Conservation (phyloP, 2,113 vertebrate genomes). For the Chloebia gouldiae region DNA sequence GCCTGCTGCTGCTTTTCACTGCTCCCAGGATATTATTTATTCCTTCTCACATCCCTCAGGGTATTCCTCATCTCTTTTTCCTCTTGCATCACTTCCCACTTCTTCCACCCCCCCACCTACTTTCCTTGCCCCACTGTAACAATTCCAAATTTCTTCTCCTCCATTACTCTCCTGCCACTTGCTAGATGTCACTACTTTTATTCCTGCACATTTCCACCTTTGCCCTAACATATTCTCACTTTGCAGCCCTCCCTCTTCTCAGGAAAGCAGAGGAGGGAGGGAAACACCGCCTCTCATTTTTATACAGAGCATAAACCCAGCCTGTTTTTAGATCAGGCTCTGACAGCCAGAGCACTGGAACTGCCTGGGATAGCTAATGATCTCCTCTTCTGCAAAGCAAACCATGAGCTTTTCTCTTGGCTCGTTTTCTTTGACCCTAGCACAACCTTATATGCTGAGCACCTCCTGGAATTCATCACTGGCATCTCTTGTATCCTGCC, state of each 20-base stretch:
- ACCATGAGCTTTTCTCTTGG: conserved; percentile 8
- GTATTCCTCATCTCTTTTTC: not conserved
- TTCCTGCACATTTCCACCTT: not conserved
- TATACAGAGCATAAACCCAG: not conserved
- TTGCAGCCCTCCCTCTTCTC: not conserved
- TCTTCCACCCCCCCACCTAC: not conserved
- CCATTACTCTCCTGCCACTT: not conserved
- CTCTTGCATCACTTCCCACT: not conserved
- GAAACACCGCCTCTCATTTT: not conserved
- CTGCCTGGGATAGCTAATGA: conserved; percentile 37
- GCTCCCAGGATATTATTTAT: not conserved
- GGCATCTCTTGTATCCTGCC: not conserved
- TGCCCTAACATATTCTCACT: not conserved
- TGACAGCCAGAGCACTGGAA: not conserved
- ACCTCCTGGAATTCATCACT: conserved; percentile 23
- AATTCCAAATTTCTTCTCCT: not conserved
- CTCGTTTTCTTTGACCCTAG: not conserved
- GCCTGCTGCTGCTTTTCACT: not conserved
- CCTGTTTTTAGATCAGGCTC: conserved; percentile 18
- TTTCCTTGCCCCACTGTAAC: not conserved
- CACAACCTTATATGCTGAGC: not conserved
- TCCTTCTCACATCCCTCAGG: not conserved
- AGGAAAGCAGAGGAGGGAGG: not conserved
- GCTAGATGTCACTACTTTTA: not conserved
- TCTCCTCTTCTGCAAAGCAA: conserved; percentile 41